Percentiles rank a stretch among this genome's conserved stretches.
These are phyloP conservation scores for Hipposideros larvatus DNA, from an alignment of 2,797 vertebrate genomes.

Conservation along the genomic window DNA sequence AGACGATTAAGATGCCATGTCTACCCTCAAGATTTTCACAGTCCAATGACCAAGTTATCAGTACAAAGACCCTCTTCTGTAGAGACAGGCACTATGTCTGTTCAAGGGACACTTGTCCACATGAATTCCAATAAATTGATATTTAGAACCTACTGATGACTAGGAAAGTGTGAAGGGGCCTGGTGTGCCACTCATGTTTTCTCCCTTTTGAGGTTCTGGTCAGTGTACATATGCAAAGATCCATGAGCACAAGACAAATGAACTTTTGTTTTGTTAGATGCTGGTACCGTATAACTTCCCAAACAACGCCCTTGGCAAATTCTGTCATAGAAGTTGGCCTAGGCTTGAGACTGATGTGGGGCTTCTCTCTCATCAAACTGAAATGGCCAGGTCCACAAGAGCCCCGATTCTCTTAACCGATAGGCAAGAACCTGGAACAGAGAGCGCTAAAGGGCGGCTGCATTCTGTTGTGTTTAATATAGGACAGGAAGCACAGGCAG, in stretches of 20 bases:
- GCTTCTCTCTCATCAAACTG: neutral
- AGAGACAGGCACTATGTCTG: neutral
- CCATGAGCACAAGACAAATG: neutral
- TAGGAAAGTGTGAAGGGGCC: neutral
- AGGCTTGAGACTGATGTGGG: neutral
- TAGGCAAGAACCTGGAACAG: neutral
- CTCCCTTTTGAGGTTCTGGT: neutral
- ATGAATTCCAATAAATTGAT: neutral
- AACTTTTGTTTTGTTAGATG: neutral
- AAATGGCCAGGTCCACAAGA: neutral
- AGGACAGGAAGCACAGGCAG: neutral
- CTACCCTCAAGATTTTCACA: neutral
- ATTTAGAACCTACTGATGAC: neutral
- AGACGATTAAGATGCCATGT: neutral
- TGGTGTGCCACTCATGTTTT: neutral
- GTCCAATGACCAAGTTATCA: neutral
- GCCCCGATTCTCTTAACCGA: neutral
- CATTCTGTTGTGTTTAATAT: neutral
- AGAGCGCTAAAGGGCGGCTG: neutral
- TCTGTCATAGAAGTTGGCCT: neutral
- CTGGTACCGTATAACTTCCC: neutral
- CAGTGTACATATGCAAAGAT: neutral
- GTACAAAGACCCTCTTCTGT: neutral
- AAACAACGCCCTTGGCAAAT: neutral
- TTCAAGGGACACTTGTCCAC: neutral